Evolutionary conservation across 2,113 vertebrate species (phyloP), one percentile per base, ranked within the genome.

Genomic region (Procavia capensis): DNA sequence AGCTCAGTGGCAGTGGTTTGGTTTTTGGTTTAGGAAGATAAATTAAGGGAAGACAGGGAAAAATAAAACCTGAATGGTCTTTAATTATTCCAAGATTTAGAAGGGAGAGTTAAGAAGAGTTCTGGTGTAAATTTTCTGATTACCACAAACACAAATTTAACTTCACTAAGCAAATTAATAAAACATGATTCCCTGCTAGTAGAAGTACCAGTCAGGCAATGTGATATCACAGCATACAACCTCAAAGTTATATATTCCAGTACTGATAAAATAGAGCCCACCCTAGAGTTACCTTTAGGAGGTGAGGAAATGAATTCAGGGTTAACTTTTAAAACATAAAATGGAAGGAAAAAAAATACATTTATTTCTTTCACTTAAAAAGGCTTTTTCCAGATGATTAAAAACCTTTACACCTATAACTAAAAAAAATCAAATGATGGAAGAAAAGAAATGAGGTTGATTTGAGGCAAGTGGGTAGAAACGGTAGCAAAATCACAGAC

Each of bases 121-220:
- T 50, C 47, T 85, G 70, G 16, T 57, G 68, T 76, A 78, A 70
- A 50, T 39, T 59, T 70, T 86, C 47, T 70, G 31, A 29, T 90
- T 85, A 88, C 76, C 45, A 84, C 47, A 81, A 84, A 66, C 84
- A 90, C 9, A 88, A 87, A 90, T 80, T 89, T 81, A 94, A 90
- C 25, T 70, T 91, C 45, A 82, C 47, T 11, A 78, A 72, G 85
- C 43, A 90, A 92, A 82, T 31, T 84, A 85, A 93, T 43, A 34
- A 95, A 85, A 81, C 31, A 29, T 39, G 68, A 68, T 61, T 88
- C 43, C n/a, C 39, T 85, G 43, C 45, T 9, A 64, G 43, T 72
- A 87, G 45, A 39, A 79, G 34, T 29, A 86, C 20, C 22, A 34
- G 3, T 83, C 43, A 59, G n/a, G 47, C 41, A 70, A 90, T 47